Percentiles rank a stretch among this genome's conserved stretches.
Evolutionary conservation across 2,113 vertebrate genomes (phyloP).

Genomic region (Etheostoma cragini): DNA sequence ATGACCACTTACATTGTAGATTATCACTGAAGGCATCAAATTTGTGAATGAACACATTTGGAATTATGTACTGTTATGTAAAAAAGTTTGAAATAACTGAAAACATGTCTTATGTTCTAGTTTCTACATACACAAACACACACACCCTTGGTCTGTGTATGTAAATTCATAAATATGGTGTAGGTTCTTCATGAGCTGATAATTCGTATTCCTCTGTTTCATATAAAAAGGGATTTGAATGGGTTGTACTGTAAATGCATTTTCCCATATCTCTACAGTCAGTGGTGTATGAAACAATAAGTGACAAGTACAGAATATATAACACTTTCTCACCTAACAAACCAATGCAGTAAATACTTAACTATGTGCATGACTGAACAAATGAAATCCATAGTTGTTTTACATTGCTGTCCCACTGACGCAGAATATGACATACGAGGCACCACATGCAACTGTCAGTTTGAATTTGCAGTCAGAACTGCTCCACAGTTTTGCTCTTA

Average conservation of each 20-base stretch:
- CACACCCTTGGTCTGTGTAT: too few species aligned
- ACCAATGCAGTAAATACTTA: not conserved
- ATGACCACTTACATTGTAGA: too few species aligned
- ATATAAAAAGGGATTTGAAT: not conserved
- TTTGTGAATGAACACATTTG: too few species aligned
- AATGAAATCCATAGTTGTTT: not conserved
- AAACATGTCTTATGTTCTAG: too few species aligned
- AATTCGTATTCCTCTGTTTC: not conserved
- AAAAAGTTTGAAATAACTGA: too few species aligned
- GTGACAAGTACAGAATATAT: not conserved
- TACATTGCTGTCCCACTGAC: not conserved
- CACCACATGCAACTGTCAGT: not conserved
- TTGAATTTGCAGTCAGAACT: slow-evolving; percentile 8
- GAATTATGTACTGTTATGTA: too few species aligned
- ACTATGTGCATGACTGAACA: not conserved
- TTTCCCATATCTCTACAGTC: not conserved
- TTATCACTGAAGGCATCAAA: too few species aligned
- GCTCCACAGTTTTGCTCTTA: slow-evolving; percentile 20
- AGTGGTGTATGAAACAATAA: not conserved
- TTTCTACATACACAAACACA: too few species aligned
- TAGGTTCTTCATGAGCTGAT: not conserved
- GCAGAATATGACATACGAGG: not conserved
- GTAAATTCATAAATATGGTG: not conserved
- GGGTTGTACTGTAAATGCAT: not conserved
- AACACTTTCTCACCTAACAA: not conserved